Percentiles rank a stretch among this genome's conserved stretches.
Conservation (phyloP, 2,888 invertebrate species). For the Loripinus fragilis region DNA sequence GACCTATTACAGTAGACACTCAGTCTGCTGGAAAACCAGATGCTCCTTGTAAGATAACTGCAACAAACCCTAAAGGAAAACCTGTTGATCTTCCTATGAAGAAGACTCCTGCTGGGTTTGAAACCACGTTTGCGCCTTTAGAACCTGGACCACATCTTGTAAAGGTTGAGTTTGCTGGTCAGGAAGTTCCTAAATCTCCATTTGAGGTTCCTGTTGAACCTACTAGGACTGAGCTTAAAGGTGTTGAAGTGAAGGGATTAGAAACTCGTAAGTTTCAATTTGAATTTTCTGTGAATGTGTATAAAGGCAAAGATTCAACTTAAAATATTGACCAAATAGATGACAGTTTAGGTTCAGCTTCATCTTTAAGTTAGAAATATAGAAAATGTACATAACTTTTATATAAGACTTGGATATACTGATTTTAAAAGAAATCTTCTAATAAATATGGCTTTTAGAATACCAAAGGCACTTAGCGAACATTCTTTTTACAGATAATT, state of each 20-base stretch:
- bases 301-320: too few species aligned
- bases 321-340: too few species aligned
- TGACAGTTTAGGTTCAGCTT: too few species aligned
- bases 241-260: slow-evolving; percentile 47
- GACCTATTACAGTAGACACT: slow-evolving; percentile 54
- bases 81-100: slow-evolving; percentile 90
- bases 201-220: slow-evolving; percentile 75
- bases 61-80: slow-evolving; percentile 79
- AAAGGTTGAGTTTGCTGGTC: slow-evolving; percentile 81
- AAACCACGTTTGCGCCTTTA: slow-evolving; percentile 81
- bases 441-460: too few species aligned
- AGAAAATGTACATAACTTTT: too few species aligned
- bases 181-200: slow-evolving; percentile 81
- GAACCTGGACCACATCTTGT: slow-evolving; percentile 83
- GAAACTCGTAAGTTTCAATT: slow-evolving; percentile 55
- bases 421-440: too few species aligned
- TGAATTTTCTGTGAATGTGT: too few species aligned
- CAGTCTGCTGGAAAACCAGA: slow-evolving; percentile 63
- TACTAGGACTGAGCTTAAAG: slow-evolving; percentile 45
- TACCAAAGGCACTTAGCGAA: too few species aligned
- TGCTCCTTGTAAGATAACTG: slow-evolving; percentile 66
- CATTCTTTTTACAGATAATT: too few species aligned
- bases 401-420: too few species aligned
- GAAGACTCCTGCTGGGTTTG: slow-evolving; percentile 89
- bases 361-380: too few species aligned